Conservation (phyloP, 2,113 vertebrate genomes). For the Uropsilus gracilis region DNA sequence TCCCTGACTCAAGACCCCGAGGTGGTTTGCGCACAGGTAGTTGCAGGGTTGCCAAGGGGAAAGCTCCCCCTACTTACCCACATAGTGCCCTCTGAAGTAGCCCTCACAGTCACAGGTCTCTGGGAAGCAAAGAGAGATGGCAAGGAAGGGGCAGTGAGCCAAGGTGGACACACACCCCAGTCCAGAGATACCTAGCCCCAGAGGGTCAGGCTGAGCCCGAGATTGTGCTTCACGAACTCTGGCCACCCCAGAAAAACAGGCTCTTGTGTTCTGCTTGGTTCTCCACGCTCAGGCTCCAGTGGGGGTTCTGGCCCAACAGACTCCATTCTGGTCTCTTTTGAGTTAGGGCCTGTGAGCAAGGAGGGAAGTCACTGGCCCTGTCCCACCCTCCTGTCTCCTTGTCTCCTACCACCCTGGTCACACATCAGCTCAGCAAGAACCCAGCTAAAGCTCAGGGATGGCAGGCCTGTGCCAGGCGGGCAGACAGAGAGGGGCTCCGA, state of each 20-base stretch:
- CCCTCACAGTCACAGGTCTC: slow-evolving; percentile 94
- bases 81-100: slow-evolving; percentile 91
- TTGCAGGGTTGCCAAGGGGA: rapidly evolving
- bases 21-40: rapidly evolving
- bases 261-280: background rate
- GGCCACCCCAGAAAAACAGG: background rate
- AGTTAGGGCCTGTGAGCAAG: background rate
- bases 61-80: slow-evolving; percentile 88
- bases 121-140: slow-evolving; percentile 79
- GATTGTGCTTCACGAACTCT: background rate
- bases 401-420: background rate
- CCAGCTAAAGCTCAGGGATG: background rate
- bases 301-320: background rate
- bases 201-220: background rate
- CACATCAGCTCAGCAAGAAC: too few relatives aligned
- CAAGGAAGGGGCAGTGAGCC: slow-evolving; percentile 10
- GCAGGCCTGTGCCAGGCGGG: background rate
- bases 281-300: background rate
- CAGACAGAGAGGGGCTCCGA: background rate
- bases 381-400: background rate
- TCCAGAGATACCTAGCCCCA: background rate
- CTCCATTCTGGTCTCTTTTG: background rate
- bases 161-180: background rate
- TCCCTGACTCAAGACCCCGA: background rate
- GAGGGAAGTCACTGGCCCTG: background rate